phyloP scores from a whole-genome alignment of 2,888 invertebrate species.

The Aphrophora alni region DNA sequence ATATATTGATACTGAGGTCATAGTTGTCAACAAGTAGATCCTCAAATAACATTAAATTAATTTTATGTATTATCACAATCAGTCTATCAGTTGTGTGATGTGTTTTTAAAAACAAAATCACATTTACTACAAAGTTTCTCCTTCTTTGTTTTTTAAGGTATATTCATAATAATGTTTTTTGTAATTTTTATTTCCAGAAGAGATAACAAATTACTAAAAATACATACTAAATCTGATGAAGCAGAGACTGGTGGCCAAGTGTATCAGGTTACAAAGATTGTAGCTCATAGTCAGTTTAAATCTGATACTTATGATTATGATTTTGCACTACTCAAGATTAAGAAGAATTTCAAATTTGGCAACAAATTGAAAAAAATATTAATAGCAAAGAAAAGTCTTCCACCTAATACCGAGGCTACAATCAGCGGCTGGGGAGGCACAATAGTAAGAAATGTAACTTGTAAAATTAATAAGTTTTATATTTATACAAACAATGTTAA shows the following conservation, averaged over 20 bases:
- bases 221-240: not conserved
- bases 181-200: not conserved
- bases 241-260: not conserved
- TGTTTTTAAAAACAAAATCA: too few species aligned
- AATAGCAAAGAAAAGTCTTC: not conserved
- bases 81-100: too few species aligned
- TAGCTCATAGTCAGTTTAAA: not conserved
- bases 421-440: not conserved
- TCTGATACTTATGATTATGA: not conserved
- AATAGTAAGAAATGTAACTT: not conserved
- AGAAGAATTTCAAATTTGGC: not conserved
- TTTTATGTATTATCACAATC: too few species aligned
- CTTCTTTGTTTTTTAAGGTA: too few species aligned
- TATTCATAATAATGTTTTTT: not conserved
- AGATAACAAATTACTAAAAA: not conserved
- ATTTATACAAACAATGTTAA: too few species aligned
- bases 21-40: too few species aligned
- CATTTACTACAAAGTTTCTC: too few species aligned
- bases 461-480: too few species aligned
- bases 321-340: not conserved
- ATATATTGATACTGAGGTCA: too few species aligned
- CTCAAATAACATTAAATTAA: too few species aligned
- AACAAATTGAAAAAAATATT: not conserved
- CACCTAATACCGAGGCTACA: not conserved
- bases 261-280: not conserved